Evolutionary conservation across 2,113 vertebrate species (phyloP), one percentile per base, ranked within the genome.

Genomic region (Cheirogaleus medius): DNA sequence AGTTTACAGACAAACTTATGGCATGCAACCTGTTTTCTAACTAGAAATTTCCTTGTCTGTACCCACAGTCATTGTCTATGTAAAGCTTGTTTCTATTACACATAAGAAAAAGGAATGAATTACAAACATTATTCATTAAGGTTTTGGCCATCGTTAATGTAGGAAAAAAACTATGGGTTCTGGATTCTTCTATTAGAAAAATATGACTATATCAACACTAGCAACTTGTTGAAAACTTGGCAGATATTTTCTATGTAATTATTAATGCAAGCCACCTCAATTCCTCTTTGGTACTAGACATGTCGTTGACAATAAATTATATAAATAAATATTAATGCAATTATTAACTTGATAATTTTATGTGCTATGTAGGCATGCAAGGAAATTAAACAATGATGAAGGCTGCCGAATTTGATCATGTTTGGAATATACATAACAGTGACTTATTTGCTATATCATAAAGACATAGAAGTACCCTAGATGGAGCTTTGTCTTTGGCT

Each of bases 261-360:
- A 98, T 87, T 93, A 89, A 94, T 52, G 25, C 34, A 37, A 86
- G 64, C 73, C n/a, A 69, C 78, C 87, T 93, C 87, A 76, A 29
- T 74, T 95, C 86, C 34, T 97, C 91, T 95, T 97, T 82, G 88
- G 66, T 73, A 78, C 37, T 87, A 93, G 81, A 82, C 81, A 94
- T 52, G 37, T 64, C 94, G 89, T 89, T 63, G 60, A 63, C 97
- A 94, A 96, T 97, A 95, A 93, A 95, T 93, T 90, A 96, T 90
- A 91, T 96, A 96, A 97, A 96, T 97, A 97, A 97, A 97, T 96
- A 96, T 73, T 92, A 97, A 92, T 96, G 84, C 15, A 96, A 68
- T 97, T 97, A 97, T 95, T 96, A 97, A 96, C 76, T 95, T 95
- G 97, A 92, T 96, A 91, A 97, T 95, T 95, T 97, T 97, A 95